A percentile compares a stretch with the other conserved stretches of the same genome.
phyloP scores from a whole-genome alignment of 1,140 invertebrate genomes.

The Oryzaephilus surinamensis region DNA sequence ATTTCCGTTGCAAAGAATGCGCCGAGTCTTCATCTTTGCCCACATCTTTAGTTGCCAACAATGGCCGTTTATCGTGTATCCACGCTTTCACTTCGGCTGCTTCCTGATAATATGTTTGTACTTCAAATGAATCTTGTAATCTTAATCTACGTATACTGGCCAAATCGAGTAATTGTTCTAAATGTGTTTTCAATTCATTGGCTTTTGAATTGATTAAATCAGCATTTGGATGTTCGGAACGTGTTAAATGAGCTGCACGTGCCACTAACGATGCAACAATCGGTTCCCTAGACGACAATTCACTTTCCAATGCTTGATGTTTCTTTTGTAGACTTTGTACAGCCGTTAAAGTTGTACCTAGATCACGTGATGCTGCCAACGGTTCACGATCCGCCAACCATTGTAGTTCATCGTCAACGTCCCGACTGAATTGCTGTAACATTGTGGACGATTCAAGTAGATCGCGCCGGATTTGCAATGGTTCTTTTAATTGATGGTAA shows the following conservation, averaged over 20 bases:
- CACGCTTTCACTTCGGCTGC: slow-evolving; percentile 77
- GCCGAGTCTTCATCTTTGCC: slow-evolving; percentile 84
- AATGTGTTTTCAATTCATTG: slow-evolving; percentile 51
- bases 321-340: slow-evolving; percentile 96
- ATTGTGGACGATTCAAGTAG: slow-evolving; percentile 80
- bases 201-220: slow-evolving; percentile 56
- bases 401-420: slow-evolving; percentile 76
- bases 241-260: slow-evolving; percentile 65
- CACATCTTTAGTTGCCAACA: slow-evolving; percentile 62
- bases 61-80: slow-evolving; percentile 73
- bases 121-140: slow-evolving; percentile 72
- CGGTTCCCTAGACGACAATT: slow-evolving; percentile 72
- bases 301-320: slow-evolving; percentile 77
- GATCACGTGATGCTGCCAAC: slow-evolving; percentile 65
- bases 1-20: slow-evolving; percentile 63
- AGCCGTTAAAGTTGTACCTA: slow-evolving; percentile 65
- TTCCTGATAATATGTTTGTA: slow-evolving; percentile 82
- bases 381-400: slow-evolving; percentile 82
- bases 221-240: slow-evolving; percentile 74
- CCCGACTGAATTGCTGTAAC: slow-evolving; percentile 74
- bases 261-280: slow-evolving; percentile 59
- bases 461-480: slow-evolving; percentile 78
- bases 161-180: slow-evolving; percentile 55
- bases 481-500: slow-evolving; percentile 77
- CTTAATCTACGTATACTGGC: slow-evolving; percentile 58